These are phyloP conservation scores for Pedicia rivosa DNA, from an alignment of 2,888 invertebrate genomes.

Conservation along the genomic window DNA sequence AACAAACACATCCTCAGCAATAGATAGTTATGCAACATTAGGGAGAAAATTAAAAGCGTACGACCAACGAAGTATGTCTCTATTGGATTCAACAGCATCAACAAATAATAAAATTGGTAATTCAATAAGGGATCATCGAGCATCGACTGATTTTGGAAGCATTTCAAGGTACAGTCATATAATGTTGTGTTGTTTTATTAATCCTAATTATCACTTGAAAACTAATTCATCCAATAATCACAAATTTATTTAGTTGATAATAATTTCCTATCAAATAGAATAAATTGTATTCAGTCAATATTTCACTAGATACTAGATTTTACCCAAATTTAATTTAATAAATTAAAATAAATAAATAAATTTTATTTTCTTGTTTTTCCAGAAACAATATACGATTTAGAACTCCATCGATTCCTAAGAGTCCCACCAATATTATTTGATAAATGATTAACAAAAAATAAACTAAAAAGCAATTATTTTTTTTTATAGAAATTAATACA, in stretches of 20 bases:
- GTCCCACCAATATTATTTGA: constrained; percentile 31
- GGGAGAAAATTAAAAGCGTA: constrained; percentile 26
- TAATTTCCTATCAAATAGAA: no score
- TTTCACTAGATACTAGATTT: no score
- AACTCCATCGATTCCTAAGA: constrained; percentile 25
- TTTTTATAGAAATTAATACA: no score
- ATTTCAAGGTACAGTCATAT: constrained; percentile 10
- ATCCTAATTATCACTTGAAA: no score
- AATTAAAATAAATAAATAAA: constrained; percentile 1
- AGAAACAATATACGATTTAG: constrained; percentile 26
- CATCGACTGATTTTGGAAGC: constrained; percentile 11
- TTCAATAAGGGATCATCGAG: constrained; percentile 20
- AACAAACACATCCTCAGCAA: constrained; percentile 14
- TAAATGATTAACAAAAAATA: no score
- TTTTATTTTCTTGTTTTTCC: constrained; percentile 7
- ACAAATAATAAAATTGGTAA: constrained; percentile 15
- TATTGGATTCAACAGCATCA: constrained; percentile 20
- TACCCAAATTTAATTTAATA: no score
- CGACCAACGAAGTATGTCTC: constrained; percentile 27
- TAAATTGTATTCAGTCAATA: neutral
- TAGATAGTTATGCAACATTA: constrained; percentile 28
- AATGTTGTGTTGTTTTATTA: no score
- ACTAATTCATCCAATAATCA: no score
- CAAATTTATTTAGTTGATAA: no score
- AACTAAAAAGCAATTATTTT: no score